These are phyloP conservation scores for Nudaria mundana DNA, from an alignment of 2,888 invertebrate species.

Conservation along the genomic window DNA sequence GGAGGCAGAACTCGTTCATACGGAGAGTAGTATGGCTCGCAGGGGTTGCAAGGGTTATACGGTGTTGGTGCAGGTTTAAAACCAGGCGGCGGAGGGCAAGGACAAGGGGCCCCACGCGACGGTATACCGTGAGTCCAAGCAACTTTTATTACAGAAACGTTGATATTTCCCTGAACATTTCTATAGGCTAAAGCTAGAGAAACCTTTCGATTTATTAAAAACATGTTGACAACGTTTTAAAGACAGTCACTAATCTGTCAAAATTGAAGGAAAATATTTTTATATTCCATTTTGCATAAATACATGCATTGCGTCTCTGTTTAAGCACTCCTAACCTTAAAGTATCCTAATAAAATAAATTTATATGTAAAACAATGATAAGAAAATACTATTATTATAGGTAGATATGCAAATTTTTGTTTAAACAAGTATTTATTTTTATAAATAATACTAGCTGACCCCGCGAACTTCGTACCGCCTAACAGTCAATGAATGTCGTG, in stretches of 20 bases:
- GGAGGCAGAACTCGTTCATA: constrained; percentile 37
- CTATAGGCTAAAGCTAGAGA: constrained; percentile 2
- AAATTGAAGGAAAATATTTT: neutral
- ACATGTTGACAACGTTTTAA: constrained; percentile 4
- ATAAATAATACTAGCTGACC: too few relatives aligned
- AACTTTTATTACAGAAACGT: constrained; percentile 1
- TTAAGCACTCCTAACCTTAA: too few relatives aligned
- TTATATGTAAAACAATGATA: too few relatives aligned
- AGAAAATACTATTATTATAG: too few relatives aligned
- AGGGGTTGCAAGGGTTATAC: constrained; percentile 11
- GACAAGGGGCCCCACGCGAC: neutral
- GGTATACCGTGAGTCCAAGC: neutral
- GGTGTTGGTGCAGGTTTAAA: neutral
- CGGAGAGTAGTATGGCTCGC: constrained; percentile 12
- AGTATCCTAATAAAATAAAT: too few relatives aligned
- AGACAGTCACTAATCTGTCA: too few relatives aligned
- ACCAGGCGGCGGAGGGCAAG: neutral
- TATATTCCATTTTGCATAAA: too few relatives aligned
- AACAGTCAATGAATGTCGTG: too few relatives aligned
- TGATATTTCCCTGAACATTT: constrained; percentile 5
- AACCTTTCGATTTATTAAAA: constrained; percentile 12
- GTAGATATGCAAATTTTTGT: too few relatives aligned
- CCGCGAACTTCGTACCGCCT: too few relatives aligned
- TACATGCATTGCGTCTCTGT: too few relatives aligned
- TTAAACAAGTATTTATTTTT: too few relatives aligned